Percentiles rank a stretch among this genome's conserved stretches.
Conservation (phyloP, 2,888 invertebrate genomes). For the Apamea anceps region DNA sequence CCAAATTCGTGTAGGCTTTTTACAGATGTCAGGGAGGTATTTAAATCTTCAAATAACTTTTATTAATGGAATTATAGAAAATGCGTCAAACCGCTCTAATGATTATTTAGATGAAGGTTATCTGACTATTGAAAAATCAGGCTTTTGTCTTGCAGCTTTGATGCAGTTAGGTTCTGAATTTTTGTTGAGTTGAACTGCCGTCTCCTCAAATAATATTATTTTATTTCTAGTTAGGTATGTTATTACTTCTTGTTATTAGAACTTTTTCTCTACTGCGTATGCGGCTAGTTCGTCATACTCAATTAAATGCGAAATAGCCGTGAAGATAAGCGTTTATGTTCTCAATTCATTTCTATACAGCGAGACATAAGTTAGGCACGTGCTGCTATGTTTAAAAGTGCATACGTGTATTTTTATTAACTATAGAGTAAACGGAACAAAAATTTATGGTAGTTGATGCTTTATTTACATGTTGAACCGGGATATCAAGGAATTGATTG, state of each 20-base stretch:
- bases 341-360: slow-evolving; percentile 14
- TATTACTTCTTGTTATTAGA: background rate
- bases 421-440: too few relatives aligned
- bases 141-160: background rate
- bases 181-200: background rate
- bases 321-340: slow-evolving; percentile 54
- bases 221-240: background rate
- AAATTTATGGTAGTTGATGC: too few relatives aligned
- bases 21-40: background rate
- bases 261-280: background rate
- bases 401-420: slow-evolving; percentile 2
- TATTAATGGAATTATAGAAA: background rate
- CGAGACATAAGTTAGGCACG: slow-evolving; percentile 20
- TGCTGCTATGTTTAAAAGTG: slow-evolving; percentile 11
- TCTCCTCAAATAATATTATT: too few relatives aligned
- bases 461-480: too few relatives aligned
- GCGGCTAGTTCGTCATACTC: slow-evolving; percentile 13
- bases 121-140: background rate
- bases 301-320: slow-evolving; percentile 35
- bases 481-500: too few relatives aligned
- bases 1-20: background rate
- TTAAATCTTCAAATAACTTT: background rate
- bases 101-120: background rate
- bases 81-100: background rate
- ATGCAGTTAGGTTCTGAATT: background rate